Base-by-base conservation (phyloP, 2,797 vertebrate genomes). In the Gastrophryne carolinensis region DNA sequence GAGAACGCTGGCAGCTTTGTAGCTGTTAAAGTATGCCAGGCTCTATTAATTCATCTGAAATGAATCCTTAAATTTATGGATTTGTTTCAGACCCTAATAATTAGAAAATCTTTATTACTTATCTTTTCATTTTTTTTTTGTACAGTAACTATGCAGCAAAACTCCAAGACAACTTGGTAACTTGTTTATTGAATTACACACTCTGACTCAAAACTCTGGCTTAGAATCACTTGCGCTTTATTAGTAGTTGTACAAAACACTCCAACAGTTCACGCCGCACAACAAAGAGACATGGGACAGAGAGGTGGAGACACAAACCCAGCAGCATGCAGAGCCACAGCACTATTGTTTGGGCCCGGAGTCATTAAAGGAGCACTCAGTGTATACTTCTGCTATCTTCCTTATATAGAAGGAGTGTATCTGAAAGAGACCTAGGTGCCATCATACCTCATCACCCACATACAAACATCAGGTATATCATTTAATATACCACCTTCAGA, bases 191-290 rank as follows among this genome's bases (percentile, higher is more conserved):
- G n/a, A n/a, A n/a, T n/a, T 5, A 21, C 47, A 70, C 8, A 70
- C 74, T 56, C 35, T 23, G 39, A 69, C 21, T 47, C 58, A 30
- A 23, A n/a, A 65, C 41, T 58, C 24, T 41, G 53, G 23, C 66
- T 64, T 72, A 53, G 29, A 72, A 66, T 76, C 61, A 72, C 32
- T 12, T 32, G 67, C 57, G n/a, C 72, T 69, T 78, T 78, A 50
- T 77, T 78, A 57, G 17, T 54, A 56, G 50, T 58, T 44, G 61
- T 78, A 78, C 75, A 78, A 78, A 78, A 72, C 61, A 78, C 75
- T 78, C 61, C 75, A 78, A 58, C 66, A 78, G 44, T 66, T 78
- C 37, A 78, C 75, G 32, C 52, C 72, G 75, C 61, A 78, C 75
- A 72, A 72, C 75, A 72, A 21, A 78, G 74, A 77, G 68, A 78